These are phyloP conservation scores for Tromatobia lineatoria DNA, from an alignment of 2,888 invertebrate species.

Conservation along the genomic window DNA sequence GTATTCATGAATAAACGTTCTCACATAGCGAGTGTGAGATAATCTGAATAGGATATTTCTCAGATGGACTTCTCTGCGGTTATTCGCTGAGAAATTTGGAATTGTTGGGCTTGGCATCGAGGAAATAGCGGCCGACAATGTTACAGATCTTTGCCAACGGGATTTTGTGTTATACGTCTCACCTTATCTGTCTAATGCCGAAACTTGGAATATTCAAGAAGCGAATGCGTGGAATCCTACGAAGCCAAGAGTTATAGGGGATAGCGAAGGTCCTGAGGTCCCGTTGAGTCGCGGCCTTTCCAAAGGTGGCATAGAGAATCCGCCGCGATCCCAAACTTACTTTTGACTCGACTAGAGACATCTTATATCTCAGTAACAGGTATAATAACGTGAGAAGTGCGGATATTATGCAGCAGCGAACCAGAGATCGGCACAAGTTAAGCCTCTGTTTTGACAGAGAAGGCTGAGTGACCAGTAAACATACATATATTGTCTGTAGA, in stretches of 20 bases:
- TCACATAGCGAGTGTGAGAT: too few species aligned
- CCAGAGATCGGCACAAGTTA: conserved; percentile 32
- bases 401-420: conserved; percentile 50
- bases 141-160: neutral
- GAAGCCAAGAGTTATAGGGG: conserved; percentile 20
- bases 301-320: neutral
- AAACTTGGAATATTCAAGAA: conserved; percentile 66
- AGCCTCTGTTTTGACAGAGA: conserved; percentile 38
- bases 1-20: too few species aligned
- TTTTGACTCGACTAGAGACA: conserved; percentile 27
- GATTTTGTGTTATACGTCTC: neutral
- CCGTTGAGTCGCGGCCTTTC: neutral
- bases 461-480: conserved; percentile 22
- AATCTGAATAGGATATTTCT: neutral
- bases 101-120: neutral
- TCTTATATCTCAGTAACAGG: conserved; percentile 22
- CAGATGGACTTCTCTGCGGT: neutral
- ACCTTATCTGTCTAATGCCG: conserved; percentile 45
- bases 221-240: conserved; percentile 48
- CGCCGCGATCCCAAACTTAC: conserved; percentile 15
- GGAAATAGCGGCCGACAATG: neutral
- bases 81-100: neutral
- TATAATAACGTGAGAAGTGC: conserved; percentile 45
- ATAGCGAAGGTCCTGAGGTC: conserved; percentile 21
- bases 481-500: conserved; percentile 9